These are phyloP conservation scores for Drosophila affinis DNA, from an alignment of 2,888 invertebrate genomes.

Conservation along the genomic window DNA sequence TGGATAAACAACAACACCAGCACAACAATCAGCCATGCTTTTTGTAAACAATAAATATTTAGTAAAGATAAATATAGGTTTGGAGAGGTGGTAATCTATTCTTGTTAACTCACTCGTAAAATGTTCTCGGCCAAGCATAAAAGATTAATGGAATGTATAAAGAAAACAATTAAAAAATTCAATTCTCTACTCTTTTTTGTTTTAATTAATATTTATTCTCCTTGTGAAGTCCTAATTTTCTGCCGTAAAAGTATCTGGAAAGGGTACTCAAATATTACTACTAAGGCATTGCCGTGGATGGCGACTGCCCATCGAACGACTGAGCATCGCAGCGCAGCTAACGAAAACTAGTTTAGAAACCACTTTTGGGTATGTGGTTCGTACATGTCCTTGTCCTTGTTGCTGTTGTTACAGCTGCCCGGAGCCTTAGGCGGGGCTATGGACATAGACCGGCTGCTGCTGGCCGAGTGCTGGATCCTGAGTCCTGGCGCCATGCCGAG, in stretches of 20 bases:
- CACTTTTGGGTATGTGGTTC: conserved; percentile 57
- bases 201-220: no score
- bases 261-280: background rate
- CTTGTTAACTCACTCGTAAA: no score
- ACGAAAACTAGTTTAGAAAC: conserved; percentile 76
- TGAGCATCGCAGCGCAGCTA: conserved; percentile 51
- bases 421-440: conserved; percentile 21
- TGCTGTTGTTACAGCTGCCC: conserved; percentile 29
- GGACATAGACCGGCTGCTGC: conserved; percentile 22
- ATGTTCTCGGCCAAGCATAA: background rate
- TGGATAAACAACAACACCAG: no score
- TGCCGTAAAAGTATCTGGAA: background rate
- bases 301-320: background rate
- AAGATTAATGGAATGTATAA: background rate
- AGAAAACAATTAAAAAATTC: no score
- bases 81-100: background rate
- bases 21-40: no score
- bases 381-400: conserved; percentile 41
- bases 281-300: background rate
- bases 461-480: background rate
- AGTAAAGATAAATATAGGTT: no score
- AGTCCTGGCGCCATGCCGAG: conserved; percentile 57
- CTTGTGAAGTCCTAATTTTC: no score
- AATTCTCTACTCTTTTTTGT: no score
- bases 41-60: no score